Base-by-base conservation (phyloP, 2,113 vertebrate species). In the Ursus arctos region DNA sequence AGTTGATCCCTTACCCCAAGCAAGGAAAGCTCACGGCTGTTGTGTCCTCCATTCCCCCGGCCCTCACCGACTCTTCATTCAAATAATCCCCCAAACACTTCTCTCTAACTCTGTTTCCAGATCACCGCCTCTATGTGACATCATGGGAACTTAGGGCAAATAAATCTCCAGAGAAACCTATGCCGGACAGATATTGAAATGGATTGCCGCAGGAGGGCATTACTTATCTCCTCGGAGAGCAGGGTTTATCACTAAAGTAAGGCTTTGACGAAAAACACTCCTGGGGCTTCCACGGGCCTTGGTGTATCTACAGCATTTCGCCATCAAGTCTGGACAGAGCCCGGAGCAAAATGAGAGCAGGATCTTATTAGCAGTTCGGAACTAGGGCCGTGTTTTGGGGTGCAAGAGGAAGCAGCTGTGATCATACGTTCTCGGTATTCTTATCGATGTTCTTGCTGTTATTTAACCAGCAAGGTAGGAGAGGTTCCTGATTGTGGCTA, bases 161-260 rank as follows among this genome's bases (percentile, higher is more conserved):
- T 97, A 94, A 97, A 96, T 98, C 88, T 98, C 90, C 76, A 77
- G 86, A 76, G 87, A 95, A 82, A 63, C 88, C 47, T n/a, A 4
- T 6, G n/a, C 61, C n/a, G 88, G 96, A 98, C 96, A 98, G 97
- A 98, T 97, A 97, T 94, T 97, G 65, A 97, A 95, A 97, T 95
- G 92, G 77, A 97, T 98, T 89, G 94, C 40, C 0, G 1, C 31
- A 24, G 63, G 74, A 84, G 33, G 59, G 63, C 82, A 63, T 71
- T 65, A 2, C 89, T 98, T 96, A 98, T 97, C 95, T 97, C 47
- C 76, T 86, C 8, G 4, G 72, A 97, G 96, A 97, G 88, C 92
- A 33, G 15, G 67, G 31, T 95, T 98, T 95, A 96, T 98, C 95
- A 72, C 83, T 6, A 47, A 63, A 28, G 59, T 19, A 31, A 36